phyloP scores from a whole-genome alignment of 2,888 invertebrate species.

The Heliconius aoede region DNA sequence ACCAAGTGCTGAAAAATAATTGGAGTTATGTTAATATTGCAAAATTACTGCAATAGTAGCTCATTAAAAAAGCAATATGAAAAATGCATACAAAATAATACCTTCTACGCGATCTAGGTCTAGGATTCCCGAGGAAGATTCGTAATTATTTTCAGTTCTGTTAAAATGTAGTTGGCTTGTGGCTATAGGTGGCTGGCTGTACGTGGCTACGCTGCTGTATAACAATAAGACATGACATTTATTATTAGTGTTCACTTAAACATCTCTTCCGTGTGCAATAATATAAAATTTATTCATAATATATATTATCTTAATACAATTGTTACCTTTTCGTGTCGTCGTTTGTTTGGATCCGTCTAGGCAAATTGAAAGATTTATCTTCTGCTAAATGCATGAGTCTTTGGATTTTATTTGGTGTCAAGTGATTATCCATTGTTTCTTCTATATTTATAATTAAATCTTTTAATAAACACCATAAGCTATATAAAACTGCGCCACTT shows the following conservation, averaged over 20 bases:
- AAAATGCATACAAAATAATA: slow-evolving; percentile 49
- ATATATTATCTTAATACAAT: background rate
- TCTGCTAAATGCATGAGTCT: slow-evolving; percentile 72
- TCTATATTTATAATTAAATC: background rate
- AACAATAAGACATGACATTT: background rate
- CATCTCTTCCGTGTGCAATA: background rate
- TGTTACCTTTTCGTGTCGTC: slow-evolving; percentile 60
- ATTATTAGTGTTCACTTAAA: background rate
- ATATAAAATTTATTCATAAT: background rate
- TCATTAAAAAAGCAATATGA: background rate
- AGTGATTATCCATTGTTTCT: slow-evolving; percentile 67
- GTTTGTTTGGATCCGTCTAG: slow-evolving; percentile 55
- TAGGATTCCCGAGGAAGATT: slow-evolving; percentile 74
- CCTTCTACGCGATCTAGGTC: slow-evolving; percentile 74
- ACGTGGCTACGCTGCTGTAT: slow-evolving; percentile 44
- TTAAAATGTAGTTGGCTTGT: slow-evolving; percentile 50
- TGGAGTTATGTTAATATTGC: background rate
- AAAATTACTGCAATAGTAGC: background rate
- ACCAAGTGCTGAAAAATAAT: slow-evolving; percentile 63
- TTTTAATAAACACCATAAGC: background rate
- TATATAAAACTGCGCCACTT: background rate
- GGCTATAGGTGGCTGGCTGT: too few relatives aligned
- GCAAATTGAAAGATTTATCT: slow-evolving; percentile 65
- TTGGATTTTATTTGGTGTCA: slow-evolving; percentile 76
- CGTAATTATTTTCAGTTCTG: slow-evolving; percentile 56